Base-by-base conservation (phyloP, 1,140 invertebrate genomes). In the Harpegnathos saltator region DNA sequence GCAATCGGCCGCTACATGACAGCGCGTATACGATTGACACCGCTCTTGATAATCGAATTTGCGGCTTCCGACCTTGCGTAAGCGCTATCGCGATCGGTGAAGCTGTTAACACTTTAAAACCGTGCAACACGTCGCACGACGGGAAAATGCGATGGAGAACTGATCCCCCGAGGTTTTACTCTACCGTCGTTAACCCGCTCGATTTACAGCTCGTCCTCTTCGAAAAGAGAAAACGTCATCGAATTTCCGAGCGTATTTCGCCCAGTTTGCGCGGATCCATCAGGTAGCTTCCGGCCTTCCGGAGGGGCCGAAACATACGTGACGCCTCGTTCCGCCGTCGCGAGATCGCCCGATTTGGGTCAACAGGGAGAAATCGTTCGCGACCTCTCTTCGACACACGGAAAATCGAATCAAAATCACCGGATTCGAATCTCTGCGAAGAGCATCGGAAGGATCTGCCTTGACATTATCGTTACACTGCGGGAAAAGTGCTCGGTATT, bases 1-100 rank as follows among this genome's bases (percentile, higher is more conserved):
- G 29, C 48, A 33, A 68, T 74, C 69, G 22, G 48, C 52, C 38
- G 38, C 44, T 73, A 33, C 82, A 50, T 69, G 63, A 86, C 69
- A 84, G 77, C 73, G 77, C 78, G 83, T 65, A 24, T 59, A 71
- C 90, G 90, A 92, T 92, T 93, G 90, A 91, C 92, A 92, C 91
- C 85, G 75, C 86, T 91, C 91, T 89, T 87, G 91, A 80, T 92
- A 93, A 93, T 93, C 90, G 87, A 92, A 92, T 93, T 93, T 93
- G 90, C 89, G 91, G 91, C 92, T 93, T 93, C 89, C 89, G 87
- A 89, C 88, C 90, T 92, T 92, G 91, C 91, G 87, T 91, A 92
- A 92, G 90, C 88, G 83, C 73, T 74, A 12, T 59, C 9, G 44
- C 48, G 29, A 74, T 82, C 44, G 50, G 14, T 33, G 38, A 56